Evolutionary conservation across 2,113 vertebrate genomes (phyloP).

Genomic region (Antechinus flavipes): DNA sequence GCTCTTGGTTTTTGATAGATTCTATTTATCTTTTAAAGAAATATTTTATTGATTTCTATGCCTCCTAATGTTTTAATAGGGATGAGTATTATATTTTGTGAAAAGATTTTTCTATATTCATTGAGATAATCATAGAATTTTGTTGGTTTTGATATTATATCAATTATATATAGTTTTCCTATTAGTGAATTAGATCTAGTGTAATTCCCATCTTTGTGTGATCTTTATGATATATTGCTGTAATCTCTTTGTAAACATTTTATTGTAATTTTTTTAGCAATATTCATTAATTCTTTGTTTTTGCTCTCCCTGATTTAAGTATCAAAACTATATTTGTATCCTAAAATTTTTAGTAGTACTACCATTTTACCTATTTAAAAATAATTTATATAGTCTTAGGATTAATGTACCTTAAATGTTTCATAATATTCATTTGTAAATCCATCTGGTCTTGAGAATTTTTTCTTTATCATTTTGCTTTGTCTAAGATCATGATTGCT

Average conservation of each 20-base stretch:
- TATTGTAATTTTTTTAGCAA: neutral
- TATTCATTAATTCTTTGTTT: neutral
- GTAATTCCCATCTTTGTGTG: neutral
- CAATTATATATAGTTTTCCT: neutral
- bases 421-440: neutral
- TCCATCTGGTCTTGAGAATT: neutral
- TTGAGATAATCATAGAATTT: no score
- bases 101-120: no score
- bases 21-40: neutral
- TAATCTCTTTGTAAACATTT: neutral
- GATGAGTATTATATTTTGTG: no score
- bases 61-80: no score
- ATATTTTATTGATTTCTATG: no score
- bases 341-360: neutral
- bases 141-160: neutral
- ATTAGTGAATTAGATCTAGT: neutral
- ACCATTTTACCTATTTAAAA: neutral
- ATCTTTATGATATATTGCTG: neutral
- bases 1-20: neutral
- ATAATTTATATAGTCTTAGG: neutral
- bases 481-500: neutral
- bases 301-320: no score
- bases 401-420: neutral
- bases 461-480: neutral
- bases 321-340: no score